A percentile compares a stretch with the other conserved stretches of the same genome.
phyloP scores from a whole-genome alignment of 2,113 vertebrate species.

The Callochromis pleurospilus region DNA sequence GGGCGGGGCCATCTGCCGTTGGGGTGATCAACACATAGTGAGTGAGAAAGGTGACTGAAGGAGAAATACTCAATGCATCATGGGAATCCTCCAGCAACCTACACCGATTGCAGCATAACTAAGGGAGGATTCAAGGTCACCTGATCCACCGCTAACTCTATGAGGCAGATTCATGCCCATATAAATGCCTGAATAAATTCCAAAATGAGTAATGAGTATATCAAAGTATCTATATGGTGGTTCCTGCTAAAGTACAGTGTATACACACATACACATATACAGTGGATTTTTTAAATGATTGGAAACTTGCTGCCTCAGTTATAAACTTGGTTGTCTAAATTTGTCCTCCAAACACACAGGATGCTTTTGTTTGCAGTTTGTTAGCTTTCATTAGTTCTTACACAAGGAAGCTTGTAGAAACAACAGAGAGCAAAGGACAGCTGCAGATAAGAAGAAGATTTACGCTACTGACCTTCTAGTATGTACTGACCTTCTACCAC shows the following conservation, averaged over 20 bases:
- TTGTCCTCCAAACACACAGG: neutral
- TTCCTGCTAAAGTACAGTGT: neutral
- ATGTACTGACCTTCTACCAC: constrained; percentile 20
- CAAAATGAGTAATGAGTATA: neutral
- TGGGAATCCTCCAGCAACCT: neutral
- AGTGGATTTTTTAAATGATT: neutral
- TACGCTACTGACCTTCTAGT: constrained; percentile 47
- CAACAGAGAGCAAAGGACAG: constrained; percentile 1
- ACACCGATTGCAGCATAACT: neutral
- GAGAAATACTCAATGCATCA: neutral
- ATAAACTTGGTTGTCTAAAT: neutral
- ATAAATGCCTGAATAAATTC: neutral
- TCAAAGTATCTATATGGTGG: neutral
- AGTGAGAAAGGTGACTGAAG: neutral
- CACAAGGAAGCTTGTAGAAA: neutral
- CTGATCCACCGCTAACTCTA: neutral
- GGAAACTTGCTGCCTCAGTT: neutral
- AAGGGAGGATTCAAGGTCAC: neutral
- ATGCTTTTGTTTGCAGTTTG: neutral
- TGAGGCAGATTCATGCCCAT: neutral
- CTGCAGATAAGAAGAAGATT: constrained; percentile 30
- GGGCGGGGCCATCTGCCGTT: neutral
- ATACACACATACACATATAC: neutral
- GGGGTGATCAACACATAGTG: neutral
- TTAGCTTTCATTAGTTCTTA: neutral